Percentiles rank a stretch among this genome's conserved stretches.
phyloP scores from a whole-genome alignment of 2,113 vertebrate species.

The Eleginops maclovinus region DNA sequence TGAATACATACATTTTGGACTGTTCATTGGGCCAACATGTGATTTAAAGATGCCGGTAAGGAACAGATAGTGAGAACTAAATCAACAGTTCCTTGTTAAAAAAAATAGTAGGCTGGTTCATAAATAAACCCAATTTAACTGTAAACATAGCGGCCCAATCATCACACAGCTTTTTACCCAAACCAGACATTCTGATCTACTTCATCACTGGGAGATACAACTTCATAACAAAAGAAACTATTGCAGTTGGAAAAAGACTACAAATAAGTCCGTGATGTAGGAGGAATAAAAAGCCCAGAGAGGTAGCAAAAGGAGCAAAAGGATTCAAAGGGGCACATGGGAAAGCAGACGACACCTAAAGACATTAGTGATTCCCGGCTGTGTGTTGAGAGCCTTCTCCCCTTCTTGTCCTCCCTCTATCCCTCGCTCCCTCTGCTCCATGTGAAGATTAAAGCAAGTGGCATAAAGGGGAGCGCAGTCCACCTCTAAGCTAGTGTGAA shows the following conservation, averaged over 20 bases:
- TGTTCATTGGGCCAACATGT: background rate
- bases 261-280: background rate
- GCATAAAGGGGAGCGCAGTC: constrained; percentile 64
- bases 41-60: background rate
- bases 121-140: background rate
- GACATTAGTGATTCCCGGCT: constrained; percentile 65
- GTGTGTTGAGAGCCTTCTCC: constrained; percentile 50
- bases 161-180: background rate
- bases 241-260: background rate
- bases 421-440: constrained; percentile 46
- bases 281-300: constrained; percentile 9
- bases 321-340: constrained; percentile 15
- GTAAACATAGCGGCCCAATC: background rate
- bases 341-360: constrained; percentile 48
- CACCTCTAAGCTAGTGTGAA: constrained; percentile 84
- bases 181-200: background rate
- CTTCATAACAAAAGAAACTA: background rate
- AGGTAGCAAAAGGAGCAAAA: background rate
- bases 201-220: background rate
- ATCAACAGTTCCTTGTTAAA: background rate
- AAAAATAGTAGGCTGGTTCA: background rate
- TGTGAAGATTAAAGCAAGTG: constrained; percentile 70
- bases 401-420: constrained; percentile 40
- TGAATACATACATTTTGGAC: background rate
- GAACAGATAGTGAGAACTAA: background rate